These are phyloP conservation scores for Brassicogethes aeneus DNA, from an alignment of 2,888 invertebrate species.

Conservation along the genomic window DNA sequence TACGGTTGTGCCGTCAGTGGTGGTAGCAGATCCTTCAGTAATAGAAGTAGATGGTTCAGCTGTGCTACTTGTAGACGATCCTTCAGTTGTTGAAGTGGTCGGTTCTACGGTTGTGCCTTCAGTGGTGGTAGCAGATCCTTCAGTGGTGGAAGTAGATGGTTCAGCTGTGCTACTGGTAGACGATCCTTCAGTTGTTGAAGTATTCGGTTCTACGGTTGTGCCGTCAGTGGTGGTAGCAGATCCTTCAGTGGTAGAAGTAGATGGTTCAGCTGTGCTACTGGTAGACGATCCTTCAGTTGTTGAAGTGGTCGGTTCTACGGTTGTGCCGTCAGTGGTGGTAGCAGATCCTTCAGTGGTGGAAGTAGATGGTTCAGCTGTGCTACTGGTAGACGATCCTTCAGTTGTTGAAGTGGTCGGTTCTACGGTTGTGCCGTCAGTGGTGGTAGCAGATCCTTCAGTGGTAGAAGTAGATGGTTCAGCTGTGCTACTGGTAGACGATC, in stretches of 20 bases:
- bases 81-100: neutral
- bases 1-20: neutral
- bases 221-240: neutral
- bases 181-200: neutral
- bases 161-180: neutral
- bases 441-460: neutral
- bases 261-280: neutral
- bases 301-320: neutral
- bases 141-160: neutral
- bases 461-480: neutral
- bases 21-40: neutral
- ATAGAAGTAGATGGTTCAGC: neutral
- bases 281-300: neutral
- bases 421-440: neutral
- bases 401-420: neutral
- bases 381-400: neutral
- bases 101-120: neutral
- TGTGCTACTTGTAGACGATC: neutral
- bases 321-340: neutral
- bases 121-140: neutral
- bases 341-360: neutral
- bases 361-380: neutral
- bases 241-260: neutral
- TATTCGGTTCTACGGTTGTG: neutral
- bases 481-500: neutral